phyloP scores from a whole-genome alignment of 2,888 invertebrate genomes.

The Stenurella melanura region DNA sequence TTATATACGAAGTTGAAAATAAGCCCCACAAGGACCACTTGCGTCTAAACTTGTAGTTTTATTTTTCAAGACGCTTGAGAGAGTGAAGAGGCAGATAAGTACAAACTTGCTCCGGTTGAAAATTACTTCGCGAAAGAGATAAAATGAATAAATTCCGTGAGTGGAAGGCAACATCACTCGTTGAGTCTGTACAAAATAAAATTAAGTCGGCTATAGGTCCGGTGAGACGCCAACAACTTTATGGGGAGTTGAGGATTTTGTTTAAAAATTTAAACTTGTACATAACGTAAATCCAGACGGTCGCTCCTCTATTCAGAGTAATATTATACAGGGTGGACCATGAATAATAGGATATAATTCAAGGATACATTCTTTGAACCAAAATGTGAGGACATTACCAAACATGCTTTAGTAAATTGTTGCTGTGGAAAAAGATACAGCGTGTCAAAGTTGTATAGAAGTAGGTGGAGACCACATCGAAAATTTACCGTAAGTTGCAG shows the following conservation, averaged over 20 bases:
- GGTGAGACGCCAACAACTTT: background rate
- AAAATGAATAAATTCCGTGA: background rate
- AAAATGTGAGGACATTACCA: no score
- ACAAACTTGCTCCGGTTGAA: constrained; percentile 5
- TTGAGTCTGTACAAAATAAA: background rate
- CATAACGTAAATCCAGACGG: background rate
- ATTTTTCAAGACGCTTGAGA: constrained; percentile 12
- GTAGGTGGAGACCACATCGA: no score
- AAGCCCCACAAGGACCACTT: constrained; percentile 15
- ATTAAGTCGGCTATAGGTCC: background rate
- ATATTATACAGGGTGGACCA: background rate
- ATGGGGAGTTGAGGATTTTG: background rate
- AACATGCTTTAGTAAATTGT: no score
- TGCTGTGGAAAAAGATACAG: no score
- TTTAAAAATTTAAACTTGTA: background rate
- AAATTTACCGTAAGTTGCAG: no score
- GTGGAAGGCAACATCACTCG: background rate
- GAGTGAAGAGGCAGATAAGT: constrained; percentile 21
- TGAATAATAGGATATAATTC: no score
- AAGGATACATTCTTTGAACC: no score
- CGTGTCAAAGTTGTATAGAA: no score
- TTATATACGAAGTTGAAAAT: constrained; percentile 16
- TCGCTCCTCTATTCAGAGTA: background rate
- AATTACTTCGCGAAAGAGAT: background rate
- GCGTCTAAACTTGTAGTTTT: constrained; percentile 7